phyloP scores from a whole-genome alignment of 2,113 vertebrate species.

The Menidia beryllina region DNA sequence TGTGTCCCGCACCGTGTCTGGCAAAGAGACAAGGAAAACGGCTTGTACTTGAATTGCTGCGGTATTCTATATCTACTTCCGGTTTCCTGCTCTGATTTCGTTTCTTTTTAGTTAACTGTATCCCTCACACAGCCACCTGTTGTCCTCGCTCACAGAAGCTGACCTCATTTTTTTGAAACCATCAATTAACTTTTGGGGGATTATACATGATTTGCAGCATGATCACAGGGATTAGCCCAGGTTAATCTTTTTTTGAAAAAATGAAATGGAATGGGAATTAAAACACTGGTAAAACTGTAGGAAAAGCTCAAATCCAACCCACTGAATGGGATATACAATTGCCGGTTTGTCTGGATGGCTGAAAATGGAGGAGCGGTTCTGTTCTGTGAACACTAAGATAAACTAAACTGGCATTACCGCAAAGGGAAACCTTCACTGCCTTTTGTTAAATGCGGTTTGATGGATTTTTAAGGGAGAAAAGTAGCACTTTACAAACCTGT shows the following conservation, averaged over 20 bases:
- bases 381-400: background rate
- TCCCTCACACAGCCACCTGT: background rate
- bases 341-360: background rate
- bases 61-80: background rate
- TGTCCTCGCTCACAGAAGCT: background rate
- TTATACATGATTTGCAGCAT: constrained; percentile 10
- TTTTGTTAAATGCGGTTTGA: background rate
- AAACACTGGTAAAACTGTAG: constrained; percentile 10
- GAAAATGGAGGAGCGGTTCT: background rate
- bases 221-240: constrained; percentile 27
- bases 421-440: background rate
- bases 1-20: constrained; percentile 82
- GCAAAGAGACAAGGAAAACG: constrained; percentile 40
- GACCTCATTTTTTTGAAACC: constrained; percentile 5
- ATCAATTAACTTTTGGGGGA: constrained; percentile 26
- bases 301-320: background rate
- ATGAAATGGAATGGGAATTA: constrained; percentile 12
- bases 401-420: background rate
- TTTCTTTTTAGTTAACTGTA: background rate
- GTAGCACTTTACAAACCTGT: constrained; percentile 69
- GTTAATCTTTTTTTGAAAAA: constrained; percentile 17
- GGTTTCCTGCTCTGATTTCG: background rate
- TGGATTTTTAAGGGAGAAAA: background rate
- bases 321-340: background rate
- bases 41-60: constrained; percentile 12